A percentile compares a stretch with the other conserved stretches of the same genome.
Conservation (phyloP, 2,888 invertebrate species). For the Acronicta alni region DNA sequence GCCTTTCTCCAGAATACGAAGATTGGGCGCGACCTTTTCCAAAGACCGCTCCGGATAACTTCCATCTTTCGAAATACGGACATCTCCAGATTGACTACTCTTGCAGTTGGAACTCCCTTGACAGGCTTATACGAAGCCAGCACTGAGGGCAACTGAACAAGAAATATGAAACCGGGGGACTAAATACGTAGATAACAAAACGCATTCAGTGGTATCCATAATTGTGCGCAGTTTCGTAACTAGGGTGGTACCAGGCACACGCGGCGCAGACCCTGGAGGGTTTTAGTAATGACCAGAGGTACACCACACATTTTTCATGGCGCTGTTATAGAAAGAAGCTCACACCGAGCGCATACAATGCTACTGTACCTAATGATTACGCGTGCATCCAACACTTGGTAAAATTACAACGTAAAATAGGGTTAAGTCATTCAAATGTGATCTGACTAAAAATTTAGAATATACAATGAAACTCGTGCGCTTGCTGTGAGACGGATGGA, state of each 20-base stretch:
- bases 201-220: too few relatives aligned
- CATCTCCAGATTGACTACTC: slow-evolving; percentile 95
- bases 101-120: slow-evolving; percentile 94
- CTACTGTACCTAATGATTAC: too few relatives aligned
- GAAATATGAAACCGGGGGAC: neutral
- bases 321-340: too few relatives aligned
- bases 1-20: slow-evolving; percentile 84
- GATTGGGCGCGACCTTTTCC: slow-evolving; percentile 93
- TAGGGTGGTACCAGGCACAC: too few relatives aligned
- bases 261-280: too few relatives aligned
- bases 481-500: slow-evolving; percentile 37
- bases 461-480: slow-evolving; percentile 33
- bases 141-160: slow-evolving; percentile 48
- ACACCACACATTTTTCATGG: too few relatives aligned
- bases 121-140: slow-evolving; percentile 92
- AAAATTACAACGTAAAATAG: too few relatives aligned
- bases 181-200: slow-evolving; percentile 2
- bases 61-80: slow-evolving; percentile 94
- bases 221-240: too few relatives aligned
- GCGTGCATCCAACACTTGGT: too few relatives aligned
- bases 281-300: too few relatives aligned
- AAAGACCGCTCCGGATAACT: slow-evolving; percentile 90
- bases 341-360: too few relatives aligned
- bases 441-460: slow-evolving; percentile 32
- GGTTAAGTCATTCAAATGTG: slow-evolving; percentile 29